Percentiles rank a stretch among this genome's conserved stretches.
These are phyloP conservation scores for Isaurus tuberculatus DNA, from an alignment of 92 coral and sea anemone genomes.

Conservation along the genomic window DNA sequence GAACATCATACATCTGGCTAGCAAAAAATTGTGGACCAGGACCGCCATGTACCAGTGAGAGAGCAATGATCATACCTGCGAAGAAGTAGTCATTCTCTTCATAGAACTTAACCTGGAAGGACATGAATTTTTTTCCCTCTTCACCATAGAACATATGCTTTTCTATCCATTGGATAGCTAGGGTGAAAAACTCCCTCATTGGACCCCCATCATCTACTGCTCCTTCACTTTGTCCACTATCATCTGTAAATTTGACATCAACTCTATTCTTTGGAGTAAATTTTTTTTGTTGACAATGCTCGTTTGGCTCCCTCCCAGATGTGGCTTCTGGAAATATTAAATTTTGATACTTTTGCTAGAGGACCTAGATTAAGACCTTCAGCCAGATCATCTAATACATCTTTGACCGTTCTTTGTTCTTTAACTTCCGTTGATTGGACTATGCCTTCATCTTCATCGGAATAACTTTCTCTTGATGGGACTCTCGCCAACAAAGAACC, in stretches of 20 bases:
- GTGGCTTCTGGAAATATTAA: conserved; percentile 48
- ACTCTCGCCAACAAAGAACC: conserved; percentile 17
- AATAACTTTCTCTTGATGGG: conserved; percentile 19
- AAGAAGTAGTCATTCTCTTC: conserved; percentile 62
- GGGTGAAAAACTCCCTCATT: conserved; percentile 51
- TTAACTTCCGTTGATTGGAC: conserved; percentile 10
- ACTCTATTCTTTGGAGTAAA: conserved; percentile 43
- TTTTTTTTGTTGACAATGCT: conserved; percentile 47
- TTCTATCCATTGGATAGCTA: conserved; percentile 50
- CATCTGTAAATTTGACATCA: conserved; percentile 53
- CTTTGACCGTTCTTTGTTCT: conserved; percentile 22
- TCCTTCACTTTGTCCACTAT: conserved; percentile 47
- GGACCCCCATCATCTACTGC: conserved; percentile 50
- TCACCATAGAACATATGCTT: conserved; percentile 38
- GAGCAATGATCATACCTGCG: conserved; percentile 59
- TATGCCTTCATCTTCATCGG: conserved; percentile 18
- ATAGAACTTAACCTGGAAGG: conserved; percentile 55
- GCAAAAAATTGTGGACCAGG: conserved; percentile 44
- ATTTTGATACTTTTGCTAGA: conserved; percentile 35
- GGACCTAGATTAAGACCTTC: conserved; percentile 21
- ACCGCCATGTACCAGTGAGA: conserved; percentile 69
- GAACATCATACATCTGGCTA: conserved; percentile 27
- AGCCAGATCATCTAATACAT: conserved; percentile 27
- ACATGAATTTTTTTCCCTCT: conserved; percentile 49
- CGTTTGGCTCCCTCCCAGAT: conserved; percentile 56